These are phyloP conservation scores for Tenualosa ilisha DNA, from an alignment of 2,797 vertebrate genomes.

Conservation along the genomic window DNA sequence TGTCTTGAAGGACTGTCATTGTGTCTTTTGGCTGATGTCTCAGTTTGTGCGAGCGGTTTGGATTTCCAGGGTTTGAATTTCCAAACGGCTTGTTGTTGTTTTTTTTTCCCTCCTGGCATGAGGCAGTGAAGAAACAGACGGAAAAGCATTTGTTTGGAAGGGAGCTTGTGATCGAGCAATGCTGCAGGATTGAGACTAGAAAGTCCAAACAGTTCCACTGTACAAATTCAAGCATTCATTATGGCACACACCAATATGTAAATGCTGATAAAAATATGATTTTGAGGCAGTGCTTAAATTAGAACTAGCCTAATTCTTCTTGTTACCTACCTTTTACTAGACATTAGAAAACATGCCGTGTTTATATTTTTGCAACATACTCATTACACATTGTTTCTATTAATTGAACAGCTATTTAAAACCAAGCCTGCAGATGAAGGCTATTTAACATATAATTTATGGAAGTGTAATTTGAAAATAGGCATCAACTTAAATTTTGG, in stretches of 20 bases:
- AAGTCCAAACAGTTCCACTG: background rate
- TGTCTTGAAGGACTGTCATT: conserved; percentile 38
- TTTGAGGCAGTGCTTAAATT: background rate
- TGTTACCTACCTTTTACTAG: background rate
- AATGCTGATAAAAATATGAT: background rate
- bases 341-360: background rate
- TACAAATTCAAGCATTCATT: background rate
- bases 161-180: conserved; percentile 6
- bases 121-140: conserved; percentile 12
- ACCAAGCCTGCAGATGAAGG: background rate
- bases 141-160: conserved; percentile 26
- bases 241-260: background rate
- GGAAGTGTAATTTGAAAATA: conserved; percentile 1
- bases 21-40: conserved; percentile 40
- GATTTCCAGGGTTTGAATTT: conserved; percentile 21
- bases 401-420: conserved; percentile 1
- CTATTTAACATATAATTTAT: conserved; percentile 2
- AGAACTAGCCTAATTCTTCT: too few relatives aligned
- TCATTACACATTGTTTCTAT: background rate
- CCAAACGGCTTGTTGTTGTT: background rate
- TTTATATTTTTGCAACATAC: background rate
- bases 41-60: conserved; percentile 38
- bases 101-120: conserved; percentile 8
- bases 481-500: background rate
- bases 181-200: conserved; percentile 5